Base-by-base conservation (phyloP, 2,797 vertebrate species). In the Scomberomorus guttatus region DNA sequence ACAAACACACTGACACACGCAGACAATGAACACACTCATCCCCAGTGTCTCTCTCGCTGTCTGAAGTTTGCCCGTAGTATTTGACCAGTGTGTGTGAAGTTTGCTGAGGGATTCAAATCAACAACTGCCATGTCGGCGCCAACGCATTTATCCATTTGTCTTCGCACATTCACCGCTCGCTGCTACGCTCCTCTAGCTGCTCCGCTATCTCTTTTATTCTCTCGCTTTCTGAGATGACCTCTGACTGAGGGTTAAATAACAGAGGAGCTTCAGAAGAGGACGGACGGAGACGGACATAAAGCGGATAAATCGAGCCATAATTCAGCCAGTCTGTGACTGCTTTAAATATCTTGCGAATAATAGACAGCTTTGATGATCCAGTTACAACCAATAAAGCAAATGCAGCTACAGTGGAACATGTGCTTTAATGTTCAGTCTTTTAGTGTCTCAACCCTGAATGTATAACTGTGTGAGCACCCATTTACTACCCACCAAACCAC, bases 51-150 rank as follows among this genome's bases (percentile, higher is more conserved):
- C 50, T 79, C n/a, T 54, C 20, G 63, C 83, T 73, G 87, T 90
- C 91, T 94, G 77, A 77, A 75, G 76, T 75, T 71, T 68, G 15
- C 52, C 57, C 88, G 91, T 65, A 83, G 92, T 93, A 95, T 95
- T 94, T 95, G 60, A 74, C 55, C 55, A 1, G 8, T 5, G 39
- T 48, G 86, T 91, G 94, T 83, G 77, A 95, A 79, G 76, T 92
- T 81, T 87, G 77, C 60, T 9, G 50, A 79, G 77, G 59, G 61
- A 56, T 61, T 83, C 60, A 51, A 32, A 73, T 77, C 55, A 2
- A 71, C 68, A 61, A 18, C 80, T 55, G 51, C 60, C 75, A 63
- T 29, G 42, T 77, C 42, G 8, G 50, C 18, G 3, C 42, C 55
- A 82, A 77, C 81, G 56, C 76, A 75, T 87, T 34, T 29, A 54